Percentiles rank a stretch among this genome's conserved stretches.
phyloP scores from a whole-genome alignment of 1,140 invertebrate genomes.

The Manduca sexta region DNA sequence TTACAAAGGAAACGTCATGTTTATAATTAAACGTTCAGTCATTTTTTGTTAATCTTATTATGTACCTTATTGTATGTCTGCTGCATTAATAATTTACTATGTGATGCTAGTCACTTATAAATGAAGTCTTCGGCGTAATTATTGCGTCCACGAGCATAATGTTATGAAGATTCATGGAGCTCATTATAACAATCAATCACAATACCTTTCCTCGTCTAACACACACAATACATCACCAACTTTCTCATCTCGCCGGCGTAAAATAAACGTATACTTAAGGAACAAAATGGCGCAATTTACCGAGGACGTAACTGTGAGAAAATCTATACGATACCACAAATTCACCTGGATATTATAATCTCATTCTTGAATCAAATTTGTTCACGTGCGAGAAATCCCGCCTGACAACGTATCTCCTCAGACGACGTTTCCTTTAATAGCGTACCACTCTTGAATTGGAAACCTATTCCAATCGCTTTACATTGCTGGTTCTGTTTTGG shows the following conservation, averaged over 20 bases:
- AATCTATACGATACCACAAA: constrained; percentile 27
- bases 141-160: no score
- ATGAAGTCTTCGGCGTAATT: no score
- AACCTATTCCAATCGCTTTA: constrained; percentile 4
- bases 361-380: constrained; percentile 57
- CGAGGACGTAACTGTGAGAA: constrained; percentile 10
- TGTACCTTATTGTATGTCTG: no score
- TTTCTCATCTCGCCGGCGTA: constrained; percentile 23
- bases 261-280: not conserved
- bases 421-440: constrained; percentile 20
- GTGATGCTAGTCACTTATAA: no score
- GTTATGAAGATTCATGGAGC: no score
- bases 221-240: not conserved
- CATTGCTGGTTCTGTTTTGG: constrained; percentile 7
- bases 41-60: no score
- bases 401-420: constrained; percentile 31
- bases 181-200: no score
- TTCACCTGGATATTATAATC: constrained; percentile 52
- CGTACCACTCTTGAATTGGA: not conserved
- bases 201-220: not conserved
- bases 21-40: no score
- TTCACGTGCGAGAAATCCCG: constrained; percentile 55
- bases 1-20: not conserved
- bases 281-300: constrained; percentile 9
- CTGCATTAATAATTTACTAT: no score